Evolutionary conservation across 2,888 invertebrate species (phyloP).

Genomic region (Eucera pruinosa): DNA sequence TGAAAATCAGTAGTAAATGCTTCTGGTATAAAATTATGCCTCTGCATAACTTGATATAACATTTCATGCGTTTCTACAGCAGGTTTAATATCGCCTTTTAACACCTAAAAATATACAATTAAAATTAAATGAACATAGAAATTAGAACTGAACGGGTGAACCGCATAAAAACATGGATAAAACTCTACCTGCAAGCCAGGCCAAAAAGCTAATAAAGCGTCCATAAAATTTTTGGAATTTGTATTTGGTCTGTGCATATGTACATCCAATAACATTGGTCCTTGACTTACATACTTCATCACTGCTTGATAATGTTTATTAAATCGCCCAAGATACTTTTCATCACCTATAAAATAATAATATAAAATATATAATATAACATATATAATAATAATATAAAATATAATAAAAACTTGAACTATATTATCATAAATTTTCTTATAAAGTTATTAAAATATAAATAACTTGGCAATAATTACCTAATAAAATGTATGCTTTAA

Average conservation of each 20-base stretch:
- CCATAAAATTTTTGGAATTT: slow-evolving; percentile 98
- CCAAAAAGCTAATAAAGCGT: slow-evolving; percentile 98
- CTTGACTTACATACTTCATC: slow-evolving; percentile 98
- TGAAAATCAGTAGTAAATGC: slow-evolving; percentile 99
- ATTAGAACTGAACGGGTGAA: slow-evolving; percentile 42
- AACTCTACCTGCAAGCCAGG: slow-evolving; percentile 94
- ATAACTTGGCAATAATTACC: slow-evolving; percentile 79
- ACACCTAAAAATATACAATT: slow-evolving; percentile 84
- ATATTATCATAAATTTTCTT: not conserved
- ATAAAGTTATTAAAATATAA: slow-evolving; percentile 10
- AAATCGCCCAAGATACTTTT: slow-evolving; percentile 96
- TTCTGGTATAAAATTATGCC: slow-evolving; percentile 99
- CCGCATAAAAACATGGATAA: not conserved
- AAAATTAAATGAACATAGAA: slow-evolving; percentile 60
- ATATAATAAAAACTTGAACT: slow-evolving; percentile 5
- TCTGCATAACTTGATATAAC: slow-evolving; percentile 98
- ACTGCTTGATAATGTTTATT: slow-evolving; percentile 97
- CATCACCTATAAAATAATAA: slow-evolving; percentile 91
- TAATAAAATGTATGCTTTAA: slow-evolving; percentile 98
- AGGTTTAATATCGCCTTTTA: slow-evolving; percentile 96
- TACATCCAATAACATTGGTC: slow-evolving; percentile 97
- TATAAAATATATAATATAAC: no score
- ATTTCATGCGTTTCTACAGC: slow-evolving; percentile 99
- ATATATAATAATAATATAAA: no score
- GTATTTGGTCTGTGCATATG: slow-evolving; percentile 98